Base-by-base conservation (phyloP, 2,888 invertebrate genomes). In the Argynnis bischoffii region DNA sequence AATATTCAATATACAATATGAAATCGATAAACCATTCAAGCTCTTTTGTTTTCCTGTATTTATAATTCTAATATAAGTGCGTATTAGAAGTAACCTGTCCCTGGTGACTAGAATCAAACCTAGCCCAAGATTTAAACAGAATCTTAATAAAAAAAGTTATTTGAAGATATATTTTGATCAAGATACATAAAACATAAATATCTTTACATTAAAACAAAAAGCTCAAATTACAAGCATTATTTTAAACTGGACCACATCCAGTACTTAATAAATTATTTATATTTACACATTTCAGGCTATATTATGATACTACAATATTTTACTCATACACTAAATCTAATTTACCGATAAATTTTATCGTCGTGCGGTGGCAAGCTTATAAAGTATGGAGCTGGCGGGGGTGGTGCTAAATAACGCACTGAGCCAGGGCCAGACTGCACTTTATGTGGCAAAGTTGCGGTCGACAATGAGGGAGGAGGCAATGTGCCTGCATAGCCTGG, bases 381-480 rank as follows among this genome's bases (percentile, higher is more conserved):
- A 76, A 95, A 95, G 79, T 95, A 95, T 1, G 95, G 94, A 82
- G 85, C 96, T 78, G 77, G 95, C 90, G 93, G 96, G 89, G 76
- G 96, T 89, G 86, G 95, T 93, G 78, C 95, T 85, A 81, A 91
- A 86, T 86, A 87, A 77, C 95, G 82, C 53, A 93, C 89, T 6
- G 94, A 92, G 55, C 91, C 94, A 0, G 93, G 90, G 21, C 92
- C 90, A 35, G 89, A 88, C 73, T 93, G 93, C 69, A 95, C 84
- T 83, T 96, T 95, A 81, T 94, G 95, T 51, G 96, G 95, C 76
- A 95, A 87, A 47, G 95, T 96, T 61, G 95, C 95, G 31, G 93
- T 93, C 69, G 94, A 94, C 72, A 94, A 86, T 1, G 94, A 93
- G 74, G 92, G 86, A 6, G 92, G 95, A 46, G 94, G 95, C 83